Percentiles rank a stretch among this genome's conserved stretches.
Conservation (phyloP, 2,113 vertebrate species). For the Xenopus borealis region DNA sequence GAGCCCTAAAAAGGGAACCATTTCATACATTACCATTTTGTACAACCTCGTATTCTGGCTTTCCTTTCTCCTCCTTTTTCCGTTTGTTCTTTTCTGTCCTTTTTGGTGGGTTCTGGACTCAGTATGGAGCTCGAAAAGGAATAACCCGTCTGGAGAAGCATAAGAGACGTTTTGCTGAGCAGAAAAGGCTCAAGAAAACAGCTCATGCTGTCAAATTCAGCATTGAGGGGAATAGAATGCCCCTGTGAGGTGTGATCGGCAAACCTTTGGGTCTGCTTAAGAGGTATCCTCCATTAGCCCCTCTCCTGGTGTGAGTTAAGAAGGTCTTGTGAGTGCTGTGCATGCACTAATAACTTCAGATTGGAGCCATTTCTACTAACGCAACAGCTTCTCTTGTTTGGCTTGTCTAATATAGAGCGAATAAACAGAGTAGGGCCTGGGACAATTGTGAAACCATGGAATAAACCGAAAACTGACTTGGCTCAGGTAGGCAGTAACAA, state of each 20-base stretch:
- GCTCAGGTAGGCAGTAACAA: too few species aligned
- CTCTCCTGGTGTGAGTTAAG: background rate
- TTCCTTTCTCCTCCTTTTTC: background rate
- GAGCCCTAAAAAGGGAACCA: too few species aligned
- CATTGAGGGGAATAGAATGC: constrained; percentile 94
- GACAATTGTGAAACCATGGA: too few species aligned
- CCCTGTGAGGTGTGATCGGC: constrained; percentile 69
- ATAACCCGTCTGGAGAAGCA: constrained; percentile 91
- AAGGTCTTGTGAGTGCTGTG: constrained; percentile 59
- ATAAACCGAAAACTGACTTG: too few species aligned
- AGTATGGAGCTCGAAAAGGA: constrained; percentile 82
- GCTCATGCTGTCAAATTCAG: constrained; percentile 92
- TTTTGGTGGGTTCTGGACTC: constrained; percentile 44
- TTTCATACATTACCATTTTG: too few species aligned
- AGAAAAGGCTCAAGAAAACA: constrained; percentile 76
- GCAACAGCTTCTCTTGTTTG: background rate
- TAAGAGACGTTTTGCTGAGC: constrained; percentile 87
- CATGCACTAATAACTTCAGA: constrained; percentile 52
- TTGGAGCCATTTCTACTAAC: constrained; percentile 4
- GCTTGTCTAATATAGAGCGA: too few species aligned
- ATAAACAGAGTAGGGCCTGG: too few species aligned
- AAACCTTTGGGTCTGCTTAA: constrained; percentile 53
- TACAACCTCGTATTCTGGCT: constrained; percentile 35
- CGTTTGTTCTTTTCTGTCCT: constrained; percentile 52
- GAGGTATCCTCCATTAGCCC: constrained; percentile 60